A percentile compares a stretch with the other conserved stretches of the same genome.
These are phyloP conservation scores for Chiroxiphia lanceolata DNA, from an alignment of 2,797 vertebrate species.

Conservation along the genomic window DNA sequence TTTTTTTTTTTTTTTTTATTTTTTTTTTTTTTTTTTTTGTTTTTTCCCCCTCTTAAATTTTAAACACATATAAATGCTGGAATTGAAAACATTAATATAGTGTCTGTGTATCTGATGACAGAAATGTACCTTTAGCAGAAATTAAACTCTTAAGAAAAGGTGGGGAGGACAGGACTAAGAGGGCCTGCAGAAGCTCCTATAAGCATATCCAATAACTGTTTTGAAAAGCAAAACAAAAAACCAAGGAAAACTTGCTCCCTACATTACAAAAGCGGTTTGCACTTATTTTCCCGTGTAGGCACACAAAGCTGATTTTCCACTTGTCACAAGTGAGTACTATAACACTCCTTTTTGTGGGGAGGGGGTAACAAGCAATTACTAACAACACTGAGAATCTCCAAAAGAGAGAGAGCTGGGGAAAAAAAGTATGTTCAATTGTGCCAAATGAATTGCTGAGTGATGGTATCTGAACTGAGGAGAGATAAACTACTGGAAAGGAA, in stretches of 20 bases:
- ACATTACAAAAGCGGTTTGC: rapidly evolving
- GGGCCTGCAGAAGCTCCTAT: neutral
- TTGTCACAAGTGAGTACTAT: neutral
- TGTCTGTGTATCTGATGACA: neutral
- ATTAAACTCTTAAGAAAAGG: neutral
- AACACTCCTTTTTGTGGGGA: neutral
- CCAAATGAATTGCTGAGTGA: neutral
- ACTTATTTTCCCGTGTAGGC: neutral
- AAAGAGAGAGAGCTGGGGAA: neutral
- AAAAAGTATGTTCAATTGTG: neutral
- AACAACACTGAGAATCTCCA: neutral
- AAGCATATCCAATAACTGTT: neutral
- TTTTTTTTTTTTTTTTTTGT: too few species aligned
- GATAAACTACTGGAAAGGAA: neutral
- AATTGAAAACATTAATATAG: neutral
- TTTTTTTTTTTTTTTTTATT: too few species aligned
- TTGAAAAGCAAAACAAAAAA: neutral
- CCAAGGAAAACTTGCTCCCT: neutral
- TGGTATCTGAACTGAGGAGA: neutral
- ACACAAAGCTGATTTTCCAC: neutral
- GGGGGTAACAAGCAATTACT: neutral
- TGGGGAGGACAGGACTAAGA: neutral
- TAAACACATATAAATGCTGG: neutral
- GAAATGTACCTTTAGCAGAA: neutral
- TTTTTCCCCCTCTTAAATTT: neutral